phyloP scores from a whole-genome alignment of 2,113 vertebrate species.

The Ceratotherium simum region DNA sequence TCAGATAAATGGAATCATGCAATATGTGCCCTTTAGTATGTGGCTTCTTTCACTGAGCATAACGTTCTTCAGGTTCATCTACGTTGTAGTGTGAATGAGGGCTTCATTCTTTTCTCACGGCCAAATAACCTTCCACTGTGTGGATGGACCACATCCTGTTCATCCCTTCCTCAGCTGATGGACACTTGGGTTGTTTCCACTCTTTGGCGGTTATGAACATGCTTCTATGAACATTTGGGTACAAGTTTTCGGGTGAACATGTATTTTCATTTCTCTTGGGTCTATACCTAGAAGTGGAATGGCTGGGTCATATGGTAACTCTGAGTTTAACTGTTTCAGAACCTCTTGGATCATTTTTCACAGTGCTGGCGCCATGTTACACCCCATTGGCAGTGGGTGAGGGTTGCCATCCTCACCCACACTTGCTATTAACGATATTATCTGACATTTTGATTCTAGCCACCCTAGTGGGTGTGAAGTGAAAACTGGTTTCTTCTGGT shows the following conservation, averaged over 20 bases:
- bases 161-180: too few relatives aligned
- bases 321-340: background rate
- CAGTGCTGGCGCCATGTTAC: too few relatives aligned
- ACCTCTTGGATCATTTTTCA: background rate
- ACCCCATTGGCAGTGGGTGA: background rate
- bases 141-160: background rate
- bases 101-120: background rate
- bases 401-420: background rate
- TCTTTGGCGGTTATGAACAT: background rate
- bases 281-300: background rate
- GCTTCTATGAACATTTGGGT: accelerated
- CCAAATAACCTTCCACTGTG: background rate
- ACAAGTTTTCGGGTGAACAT: too few relatives aligned
- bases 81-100: background rate
- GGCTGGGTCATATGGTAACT: background rate
- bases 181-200: background rate
- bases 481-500: background rate
- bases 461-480: background rate
- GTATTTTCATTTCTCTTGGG: background rate
- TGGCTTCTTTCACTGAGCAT: too few relatives aligned
- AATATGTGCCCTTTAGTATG: background rate
- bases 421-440: background rate
- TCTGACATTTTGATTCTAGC: background rate
- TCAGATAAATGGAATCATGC: background rate
- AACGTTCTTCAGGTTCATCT: background rate